A percentile compares a stretch with the other conserved stretches of the same genome.
These are phyloP conservation scores for Piprites chloris DNA, from an alignment of 2,113 vertebrate genomes.

Conservation along the genomic window DNA sequence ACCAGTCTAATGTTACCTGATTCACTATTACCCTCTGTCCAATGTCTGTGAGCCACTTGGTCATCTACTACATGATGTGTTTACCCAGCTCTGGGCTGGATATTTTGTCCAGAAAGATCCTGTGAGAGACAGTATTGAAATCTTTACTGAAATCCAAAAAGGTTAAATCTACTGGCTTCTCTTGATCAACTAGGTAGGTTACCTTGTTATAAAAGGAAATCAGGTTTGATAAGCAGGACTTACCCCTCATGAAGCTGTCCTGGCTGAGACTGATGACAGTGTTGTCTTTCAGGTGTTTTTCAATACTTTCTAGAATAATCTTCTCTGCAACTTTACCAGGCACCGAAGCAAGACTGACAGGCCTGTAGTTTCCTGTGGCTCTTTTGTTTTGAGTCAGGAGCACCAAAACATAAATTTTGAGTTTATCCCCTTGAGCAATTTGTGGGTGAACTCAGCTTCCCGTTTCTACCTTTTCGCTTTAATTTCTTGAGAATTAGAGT, in stretches of 20 bases:
- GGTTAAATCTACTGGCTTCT: background rate
- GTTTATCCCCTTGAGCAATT: background rate
- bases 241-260: background rate
- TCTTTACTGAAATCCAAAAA: background rate
- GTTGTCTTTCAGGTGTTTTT: background rate
- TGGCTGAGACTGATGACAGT: background rate
- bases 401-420: background rate
- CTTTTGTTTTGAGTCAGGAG: background rate
- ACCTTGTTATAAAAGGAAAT: background rate
- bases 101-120: background rate
- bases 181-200: background rate
- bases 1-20: background rate
- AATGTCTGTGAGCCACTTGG: background rate
- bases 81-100: background rate
- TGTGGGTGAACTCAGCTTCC: background rate
- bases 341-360: background rate
- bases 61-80: background rate
- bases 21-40: background rate
- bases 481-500: background rate
- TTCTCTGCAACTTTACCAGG: background rate
- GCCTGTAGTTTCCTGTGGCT: background rate
- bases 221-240: background rate
- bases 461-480: background rate
- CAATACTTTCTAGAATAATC: background rate
- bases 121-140: background rate